Conservation (phyloP, 2,888 invertebrate genomes). For the Tachina fera region DNA sequence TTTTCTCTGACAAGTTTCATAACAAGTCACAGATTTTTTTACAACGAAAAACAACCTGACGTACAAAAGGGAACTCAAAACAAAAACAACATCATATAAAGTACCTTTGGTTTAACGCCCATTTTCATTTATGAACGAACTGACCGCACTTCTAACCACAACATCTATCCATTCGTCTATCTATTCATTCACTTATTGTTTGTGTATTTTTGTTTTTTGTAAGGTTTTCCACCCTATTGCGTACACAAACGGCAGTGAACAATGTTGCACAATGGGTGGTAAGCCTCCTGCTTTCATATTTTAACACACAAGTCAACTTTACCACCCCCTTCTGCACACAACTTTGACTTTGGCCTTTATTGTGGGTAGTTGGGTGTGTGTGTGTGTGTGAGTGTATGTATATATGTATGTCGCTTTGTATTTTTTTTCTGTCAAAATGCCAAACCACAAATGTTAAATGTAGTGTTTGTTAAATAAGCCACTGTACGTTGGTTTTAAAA, state of each 20-base stretch:
- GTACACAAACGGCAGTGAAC: slow-evolving; percentile 74
- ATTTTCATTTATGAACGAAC: slow-evolving; percentile 66
- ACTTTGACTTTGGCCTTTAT: background rate
- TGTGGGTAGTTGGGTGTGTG: slow-evolving; percentile 64
- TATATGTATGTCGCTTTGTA: slow-evolving; percentile 51
- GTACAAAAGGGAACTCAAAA: slow-evolving; percentile 1
- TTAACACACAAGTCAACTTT: slow-evolving; percentile 41
- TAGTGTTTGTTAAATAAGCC: slow-evolving; percentile 76
- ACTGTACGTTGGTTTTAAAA: slow-evolving; percentile 65
- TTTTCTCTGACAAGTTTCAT: slow-evolving; percentile 73
- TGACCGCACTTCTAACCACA: slow-evolving; percentile 66
- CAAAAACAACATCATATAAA: slow-evolving; percentile 39
- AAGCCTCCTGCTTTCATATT: slow-evolving; percentile 37
- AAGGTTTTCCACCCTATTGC: slow-evolving; percentile 82
- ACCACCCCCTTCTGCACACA: slow-evolving; percentile 52
- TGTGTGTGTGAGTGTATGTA: slow-evolving; percentile 67
- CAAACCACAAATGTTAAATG: slow-evolving; percentile 82
- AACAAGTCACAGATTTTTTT: slow-evolving; percentile 63
- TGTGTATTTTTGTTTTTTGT: slow-evolving; percentile 21
- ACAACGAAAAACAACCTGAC: slow-evolving; percentile 55
- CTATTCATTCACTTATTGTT: slow-evolving; percentile 71
- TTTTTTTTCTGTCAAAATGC: slow-evolving; percentile 78
- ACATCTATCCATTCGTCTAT: slow-evolving; percentile 41
- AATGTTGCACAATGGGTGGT: slow-evolving; percentile 60
- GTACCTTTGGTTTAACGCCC: slow-evolving; percentile 70